phyloP scores from a whole-genome alignment of 1,140 invertebrate species.

The Platyscapa corneri region DNA sequence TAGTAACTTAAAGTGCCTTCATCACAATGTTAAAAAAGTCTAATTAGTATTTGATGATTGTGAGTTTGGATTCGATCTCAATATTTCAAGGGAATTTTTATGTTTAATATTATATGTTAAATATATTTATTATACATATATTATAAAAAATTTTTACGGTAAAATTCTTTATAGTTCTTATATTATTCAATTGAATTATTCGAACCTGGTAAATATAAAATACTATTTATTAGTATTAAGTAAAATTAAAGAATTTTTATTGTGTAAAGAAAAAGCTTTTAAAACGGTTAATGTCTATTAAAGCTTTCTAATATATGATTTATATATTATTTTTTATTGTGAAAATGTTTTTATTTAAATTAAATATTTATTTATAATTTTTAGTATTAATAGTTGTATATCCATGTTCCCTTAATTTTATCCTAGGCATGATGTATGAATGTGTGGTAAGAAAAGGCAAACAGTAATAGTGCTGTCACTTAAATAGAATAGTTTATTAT shows the following conservation, averaged over 20 bases:
- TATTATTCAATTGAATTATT: constrained; percentile 6
- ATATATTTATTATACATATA: not conserved
- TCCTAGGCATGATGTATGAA: not conserved
- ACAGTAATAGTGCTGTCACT: too few relatives aligned
- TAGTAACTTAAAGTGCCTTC: constrained; percentile 8
- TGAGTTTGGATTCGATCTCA: too few relatives aligned
- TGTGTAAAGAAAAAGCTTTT: not conserved
- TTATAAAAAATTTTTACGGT: not conserved
- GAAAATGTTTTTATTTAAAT: constrained; percentile 20
- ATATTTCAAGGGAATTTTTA: too few relatives aligned
- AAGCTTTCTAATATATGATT: not conserved
- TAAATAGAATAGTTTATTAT: too few relatives aligned
- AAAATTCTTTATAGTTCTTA: not conserved
- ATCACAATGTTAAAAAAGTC: not conserved
- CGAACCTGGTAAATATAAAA: not conserved
- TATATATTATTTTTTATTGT: too few relatives aligned
- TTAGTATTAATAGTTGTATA: constrained; percentile 9
- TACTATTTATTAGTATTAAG: not conserved
- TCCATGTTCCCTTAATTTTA: not conserved
- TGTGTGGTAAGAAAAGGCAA: too few relatives aligned
- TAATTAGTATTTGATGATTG: not conserved
- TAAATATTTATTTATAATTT: constrained; percentile 19
- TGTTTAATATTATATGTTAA: too few relatives aligned
- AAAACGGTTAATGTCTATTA: not conserved
- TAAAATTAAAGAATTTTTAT: not conserved